A percentile compares a stretch with the other conserved stretches of the same genome.
phyloP scores from a whole-genome alignment of 2,113 vertebrate species.

The Archocentrus centrarchus region DNA sequence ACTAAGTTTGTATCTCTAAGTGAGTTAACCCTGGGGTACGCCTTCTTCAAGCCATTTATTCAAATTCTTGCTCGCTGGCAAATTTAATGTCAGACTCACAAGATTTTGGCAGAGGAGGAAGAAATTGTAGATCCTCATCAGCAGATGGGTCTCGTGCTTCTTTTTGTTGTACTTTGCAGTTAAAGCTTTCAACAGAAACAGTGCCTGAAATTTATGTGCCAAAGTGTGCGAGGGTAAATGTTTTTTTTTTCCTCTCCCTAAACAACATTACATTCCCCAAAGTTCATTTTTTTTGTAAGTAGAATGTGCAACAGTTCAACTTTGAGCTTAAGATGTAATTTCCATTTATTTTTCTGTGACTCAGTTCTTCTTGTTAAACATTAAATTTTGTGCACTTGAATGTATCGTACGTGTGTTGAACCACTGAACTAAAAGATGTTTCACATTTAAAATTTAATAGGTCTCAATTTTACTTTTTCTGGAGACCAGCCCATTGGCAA shows the following conservation, averaged over 20 bases:
- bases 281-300: conserved; percentile 3
- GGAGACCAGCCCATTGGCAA: not conserved
- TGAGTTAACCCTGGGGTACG: not conserved
- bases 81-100: not conserved
- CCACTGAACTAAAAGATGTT: conserved; percentile 11
- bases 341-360: conserved; percentile 8
- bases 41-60: not conserved
- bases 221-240: not conserved
- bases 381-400: conserved; percentile 10
- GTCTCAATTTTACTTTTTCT: not conserved
- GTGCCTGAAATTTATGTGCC: not conserved
- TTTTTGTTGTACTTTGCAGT: not conserved
- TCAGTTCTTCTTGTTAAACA: conserved; percentile 7
- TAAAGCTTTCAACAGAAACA: not conserved
- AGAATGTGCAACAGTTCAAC: not conserved
- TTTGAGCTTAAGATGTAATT: conserved; percentile 6
- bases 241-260: not conserved
- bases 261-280: not conserved
- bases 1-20: not conserved
- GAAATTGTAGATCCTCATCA: not conserved
- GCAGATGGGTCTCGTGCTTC: not conserved
- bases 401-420: conserved; percentile 22
- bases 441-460: not conserved
- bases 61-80: not conserved
- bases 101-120: not conserved